Percentiles rank a stretch among this genome's conserved stretches.
Evolutionary conservation across 2,888 invertebrate species (phyloP).

Genomic region (Elaeidobius kamerunicus): DNA sequence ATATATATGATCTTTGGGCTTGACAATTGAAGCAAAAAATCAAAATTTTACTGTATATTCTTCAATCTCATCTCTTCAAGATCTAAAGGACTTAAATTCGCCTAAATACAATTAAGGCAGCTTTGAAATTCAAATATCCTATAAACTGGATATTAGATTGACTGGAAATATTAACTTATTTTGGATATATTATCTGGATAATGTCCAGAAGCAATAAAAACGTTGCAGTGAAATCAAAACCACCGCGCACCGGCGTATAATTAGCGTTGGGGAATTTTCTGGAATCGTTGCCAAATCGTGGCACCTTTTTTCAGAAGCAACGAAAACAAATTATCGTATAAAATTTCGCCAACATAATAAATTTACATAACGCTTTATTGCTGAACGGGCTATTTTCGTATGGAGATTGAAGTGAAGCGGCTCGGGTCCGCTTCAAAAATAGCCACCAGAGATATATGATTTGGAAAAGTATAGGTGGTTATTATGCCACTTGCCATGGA

Average conservation of each 20-base stretch:
- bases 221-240: conserved; percentile 5
- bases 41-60: no score
- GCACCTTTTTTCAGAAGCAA: conserved; percentile 13
- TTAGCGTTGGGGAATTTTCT: conserved; percentile 8
- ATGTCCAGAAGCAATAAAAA: neutral
- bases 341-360: conserved; percentile 32
- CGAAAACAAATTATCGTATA: conserved; percentile 29
- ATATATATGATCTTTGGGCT: no score
- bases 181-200: neutral
- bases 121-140: no score
- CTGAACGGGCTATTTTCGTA: conserved; percentile 32
- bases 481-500: conserved; percentile 5
- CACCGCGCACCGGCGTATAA: neutral
- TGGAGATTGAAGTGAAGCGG: conserved; percentile 3
- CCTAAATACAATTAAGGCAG: no score
- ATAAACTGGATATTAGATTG: no score
- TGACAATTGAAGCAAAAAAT: no score
- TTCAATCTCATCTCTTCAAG: no score
- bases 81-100: no score
- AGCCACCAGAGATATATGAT: conserved; percentile 17
- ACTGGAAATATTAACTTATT: neutral
- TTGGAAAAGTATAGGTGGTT: conserved; percentile 15
- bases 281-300: conserved; percentile 22
- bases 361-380: conserved; percentile 26
- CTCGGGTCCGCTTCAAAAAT: conserved; percentile 26